Base-by-base conservation (phyloP, 1,140 invertebrate species). In the Chironomus striatipennis region DNA sequence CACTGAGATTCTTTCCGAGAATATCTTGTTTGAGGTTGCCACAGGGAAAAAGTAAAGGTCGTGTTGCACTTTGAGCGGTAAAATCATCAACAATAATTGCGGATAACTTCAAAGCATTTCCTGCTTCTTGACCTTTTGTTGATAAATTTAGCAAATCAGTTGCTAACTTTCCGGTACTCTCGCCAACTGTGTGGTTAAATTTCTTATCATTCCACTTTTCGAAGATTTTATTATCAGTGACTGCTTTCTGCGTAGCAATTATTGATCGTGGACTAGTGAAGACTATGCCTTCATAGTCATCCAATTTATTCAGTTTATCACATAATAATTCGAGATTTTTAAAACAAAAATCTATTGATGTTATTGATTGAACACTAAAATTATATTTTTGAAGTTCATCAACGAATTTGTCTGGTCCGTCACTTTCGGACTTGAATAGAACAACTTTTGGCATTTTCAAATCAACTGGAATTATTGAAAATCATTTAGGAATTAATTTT, bases 381-480 rank as follows among this genome's bases (percentile, higher is more conserved):
- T 83, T 81, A 74, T 81, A 79, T 2, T 81, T 80, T 76, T 78
- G 78, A 75, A 86, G 83, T n/a, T 80, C 82, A 75, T 81, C 82
- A 57, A 82, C 78, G 75, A 86, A 87, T 17, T 85, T 81, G 77
- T 86, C 85, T 20, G 84, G 85, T 57, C 85, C 85, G 74, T 86
- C 85, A 73, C 85, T 86, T 76, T 81, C 83, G 75, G 84, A 83
- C 81, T 86, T 86, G 76, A 87, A 85, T 76, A 87, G 79, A 73
- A 86, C 83, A 24, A 86, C 83, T 77, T 84, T 85, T 78, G 81
- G 82, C 83, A 84, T 84, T 34, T 17, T 74, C 42, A 10, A 24
- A 43, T 57, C 34, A 7, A 12, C 18, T 70, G 7, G 2, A 70
- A 20, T 20, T 70, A 18, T 0, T 9, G n/a, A 18, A 21, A 70